Evolutionary conservation across 2,797 vertebrate species (phyloP), one percentile per base, ranked within the genome.

Genomic region (Xerus rutilus): DNA sequence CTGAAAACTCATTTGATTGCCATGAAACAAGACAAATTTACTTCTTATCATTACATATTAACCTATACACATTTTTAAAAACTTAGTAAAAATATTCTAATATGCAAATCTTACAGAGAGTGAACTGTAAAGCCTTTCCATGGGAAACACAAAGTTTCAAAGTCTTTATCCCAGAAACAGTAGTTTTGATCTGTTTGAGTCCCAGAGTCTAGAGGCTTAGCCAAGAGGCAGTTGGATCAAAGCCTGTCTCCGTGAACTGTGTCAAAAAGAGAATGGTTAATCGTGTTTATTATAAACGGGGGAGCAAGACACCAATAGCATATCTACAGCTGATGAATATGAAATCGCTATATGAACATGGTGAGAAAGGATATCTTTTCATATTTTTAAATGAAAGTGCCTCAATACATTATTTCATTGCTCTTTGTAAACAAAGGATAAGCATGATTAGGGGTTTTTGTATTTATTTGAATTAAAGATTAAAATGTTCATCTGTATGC

Each of bases 191-290:
- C 47, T 95, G 8, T 96, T 97, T 95, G 93, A 97, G 72, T 81
- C 76, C 6, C 35, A n/a, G 85, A 91, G 57, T 96, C 96, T 94
- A 70, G 64, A 96, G 89, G 95, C 70, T 96, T 96, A 96, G 95
- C 96, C 95, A 97, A 96, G 78, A 98, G 91, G 84, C 94, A 97
- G 28, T 69, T 88, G 94, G 47, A 97, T 98, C 96, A 97, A 98
- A 98, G 84, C 2, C 54, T 73, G 8, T 70, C 95, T 97, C 52
- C 73, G 85, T 86, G 72, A 78, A 88, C 91, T 62, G 13, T 91
- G 92, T 95, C 83, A 88, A 94, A 97, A 96, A 97, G 65, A 97
- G 96, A 98, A 97, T 96, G 92, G 74, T 79, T 97, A 96, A 97
- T 96, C 30, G 0, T 96, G 93, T 96, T 94, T 97, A 96, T 82